Conservation (phyloP, 2,113 vertebrate species). For the Butorides virescens region DNA sequence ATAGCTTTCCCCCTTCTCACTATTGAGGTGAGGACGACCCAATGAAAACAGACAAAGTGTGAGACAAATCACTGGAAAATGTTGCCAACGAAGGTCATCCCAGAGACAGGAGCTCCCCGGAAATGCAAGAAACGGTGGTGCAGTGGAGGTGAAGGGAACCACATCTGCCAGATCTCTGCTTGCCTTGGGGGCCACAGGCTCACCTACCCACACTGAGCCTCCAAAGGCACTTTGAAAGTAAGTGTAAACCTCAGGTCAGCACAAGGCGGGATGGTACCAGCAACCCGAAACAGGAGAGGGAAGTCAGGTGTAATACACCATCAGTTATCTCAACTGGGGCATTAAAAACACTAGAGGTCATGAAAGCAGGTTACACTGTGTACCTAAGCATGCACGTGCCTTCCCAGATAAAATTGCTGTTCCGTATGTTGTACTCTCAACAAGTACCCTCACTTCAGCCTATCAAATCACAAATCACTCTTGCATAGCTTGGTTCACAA, state of each 20-base stretch:
- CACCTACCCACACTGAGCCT: too few species aligned
- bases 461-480: not conserved
- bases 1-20: not conserved
- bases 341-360: not conserved
- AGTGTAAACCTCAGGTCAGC: not conserved
- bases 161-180: not conserved
- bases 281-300: fast-evolving
- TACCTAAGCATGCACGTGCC: not conserved
- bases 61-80: not conserved
- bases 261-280: not conserved
- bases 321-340: not conserved
- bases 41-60: not conserved
- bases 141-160: not conserved
- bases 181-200: not conserved
- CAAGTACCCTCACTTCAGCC: not conserved
- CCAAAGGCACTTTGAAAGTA: not conserved
- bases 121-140: not conserved
- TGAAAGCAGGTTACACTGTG: not conserved
- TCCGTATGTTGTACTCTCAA: not conserved
- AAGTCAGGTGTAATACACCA: not conserved
- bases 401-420: not conserved
- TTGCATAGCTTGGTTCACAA: not conserved
- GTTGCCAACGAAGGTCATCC: not conserved
- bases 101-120: not conserved
- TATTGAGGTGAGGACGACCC: not conserved